Percentiles rank a stretch among this genome's conserved stretches.
Evolutionary conservation across 2,113 vertebrate species (phyloP).

Genomic region (Podarcis muralis): DNA sequence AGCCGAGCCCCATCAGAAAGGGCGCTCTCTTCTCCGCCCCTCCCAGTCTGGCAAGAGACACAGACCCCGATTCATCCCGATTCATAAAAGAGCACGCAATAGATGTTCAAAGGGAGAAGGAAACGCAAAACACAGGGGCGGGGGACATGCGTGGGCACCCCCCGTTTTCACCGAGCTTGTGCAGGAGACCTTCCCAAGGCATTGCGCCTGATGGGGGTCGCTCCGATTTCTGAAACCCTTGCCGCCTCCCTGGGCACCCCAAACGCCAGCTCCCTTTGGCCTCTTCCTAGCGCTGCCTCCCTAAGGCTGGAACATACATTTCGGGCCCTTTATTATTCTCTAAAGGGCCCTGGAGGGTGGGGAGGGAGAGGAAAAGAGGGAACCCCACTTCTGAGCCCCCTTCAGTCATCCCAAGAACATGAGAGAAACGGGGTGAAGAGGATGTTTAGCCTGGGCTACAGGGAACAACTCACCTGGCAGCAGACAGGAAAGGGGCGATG

Average conservation of each 20-base stretch:
- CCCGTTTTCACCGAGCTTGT: no score
- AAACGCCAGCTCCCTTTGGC: no score
- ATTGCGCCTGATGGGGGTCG: not conserved
- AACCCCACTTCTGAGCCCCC: not conserved
- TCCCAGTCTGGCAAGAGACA: not conserved
- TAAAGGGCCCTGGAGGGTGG: not conserved
- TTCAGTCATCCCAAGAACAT: not conserved
- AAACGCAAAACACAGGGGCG: not conserved
- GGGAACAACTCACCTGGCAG: not conserved
- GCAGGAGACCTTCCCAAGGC: not conserved
- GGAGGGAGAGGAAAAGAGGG: no score
- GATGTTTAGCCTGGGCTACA: not conserved
- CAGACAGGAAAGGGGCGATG: not conserved
- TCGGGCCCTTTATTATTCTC: not conserved
- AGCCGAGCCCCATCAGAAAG: not conserved
- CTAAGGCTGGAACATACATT: not conserved
- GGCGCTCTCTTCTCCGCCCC: not conserved
- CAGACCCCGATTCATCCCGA: not conserved
- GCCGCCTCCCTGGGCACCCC: not conserved
- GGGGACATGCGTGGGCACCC: fast-evolving
- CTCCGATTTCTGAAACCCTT: no score
- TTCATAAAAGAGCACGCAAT: not conserved
- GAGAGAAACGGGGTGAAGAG: not conserved
- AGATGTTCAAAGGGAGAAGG: not conserved
- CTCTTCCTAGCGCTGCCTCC: no score